phyloP scores from a whole-genome alignment of 35 echinoderm and acorn worm genomes.

The Diadema setosum region DNA sequence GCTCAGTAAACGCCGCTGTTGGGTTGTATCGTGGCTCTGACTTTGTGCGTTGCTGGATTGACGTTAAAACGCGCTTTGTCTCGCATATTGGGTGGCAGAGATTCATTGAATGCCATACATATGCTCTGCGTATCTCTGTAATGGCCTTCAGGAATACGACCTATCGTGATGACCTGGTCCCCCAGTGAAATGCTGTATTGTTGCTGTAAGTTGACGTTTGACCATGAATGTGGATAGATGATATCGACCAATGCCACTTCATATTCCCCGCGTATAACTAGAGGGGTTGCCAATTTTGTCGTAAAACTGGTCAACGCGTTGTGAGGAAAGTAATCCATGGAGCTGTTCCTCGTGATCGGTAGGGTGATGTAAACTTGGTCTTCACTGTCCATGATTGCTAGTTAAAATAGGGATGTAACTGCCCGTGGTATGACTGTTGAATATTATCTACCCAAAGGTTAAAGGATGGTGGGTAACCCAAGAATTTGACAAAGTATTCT shows the following conservation, averaged over 20 bases:
- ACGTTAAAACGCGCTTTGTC: background rate
- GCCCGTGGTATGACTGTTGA: background rate
- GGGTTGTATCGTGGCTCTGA: background rate
- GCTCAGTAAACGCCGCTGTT: background rate
- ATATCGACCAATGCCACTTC: slow-evolving; percentile 22
- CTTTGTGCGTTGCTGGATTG: background rate
- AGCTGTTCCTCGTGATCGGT: background rate
- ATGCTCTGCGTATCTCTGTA: background rate
- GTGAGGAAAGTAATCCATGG: too few species aligned
- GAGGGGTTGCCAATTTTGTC: background rate
- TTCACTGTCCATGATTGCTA: background rate
- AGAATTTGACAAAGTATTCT: slow-evolving; percentile 25
- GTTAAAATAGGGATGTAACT: background rate
- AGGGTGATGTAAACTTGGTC: slow-evolving; percentile 16
- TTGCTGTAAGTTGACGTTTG: background rate
- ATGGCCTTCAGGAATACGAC: background rate
- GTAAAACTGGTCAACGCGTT: too few species aligned
- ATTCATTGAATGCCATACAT: background rate
- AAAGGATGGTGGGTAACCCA: slow-evolving; percentile 1
- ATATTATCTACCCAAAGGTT: slow-evolving; percentile 24
- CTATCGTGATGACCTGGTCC: background rate
- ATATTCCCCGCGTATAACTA: background rate
- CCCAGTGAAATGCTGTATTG: background rate
- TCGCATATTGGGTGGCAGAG: background rate
- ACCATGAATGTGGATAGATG: slow-evolving; percentile 17